Conservation (phyloP, 2,113 vertebrate species). For the Platycercus adscitus region DNA sequence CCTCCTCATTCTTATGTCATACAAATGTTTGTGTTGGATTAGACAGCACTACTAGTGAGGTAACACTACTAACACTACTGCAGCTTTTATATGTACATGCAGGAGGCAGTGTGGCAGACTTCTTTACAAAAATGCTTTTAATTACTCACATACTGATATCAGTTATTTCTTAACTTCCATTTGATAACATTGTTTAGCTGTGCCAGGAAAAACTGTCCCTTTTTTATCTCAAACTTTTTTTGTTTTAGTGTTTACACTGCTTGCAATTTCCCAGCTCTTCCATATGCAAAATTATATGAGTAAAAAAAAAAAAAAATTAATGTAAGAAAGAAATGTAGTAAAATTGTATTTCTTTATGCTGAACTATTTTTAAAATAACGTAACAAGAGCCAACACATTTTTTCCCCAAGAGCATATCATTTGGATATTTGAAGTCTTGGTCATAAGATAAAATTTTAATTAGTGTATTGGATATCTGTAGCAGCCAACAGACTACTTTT, state of each 20-base stretch:
- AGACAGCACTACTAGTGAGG: neutral
- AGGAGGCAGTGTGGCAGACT: neutral
- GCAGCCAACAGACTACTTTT: neutral
- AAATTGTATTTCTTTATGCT: neutral
- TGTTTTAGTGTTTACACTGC: conserved; percentile 6
- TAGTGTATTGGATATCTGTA: neutral
- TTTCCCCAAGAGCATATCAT: neutral
- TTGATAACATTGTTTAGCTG: conserved; percentile 47
- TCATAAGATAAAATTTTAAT: neutral
- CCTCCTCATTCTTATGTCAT: neutral
- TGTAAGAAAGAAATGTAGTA: conserved; percentile 24
- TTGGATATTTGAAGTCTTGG: neutral
- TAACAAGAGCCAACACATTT: neutral
- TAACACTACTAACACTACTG: neutral
- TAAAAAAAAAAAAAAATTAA: conserved; percentile 2
- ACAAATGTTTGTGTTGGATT: neutral
- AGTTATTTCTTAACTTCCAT: conserved; percentile 33
- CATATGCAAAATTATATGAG: neutral
- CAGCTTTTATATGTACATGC: neutral
- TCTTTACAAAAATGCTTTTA: conserved; percentile 19
- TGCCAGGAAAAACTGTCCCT: conserved; percentile 21
- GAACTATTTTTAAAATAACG: neutral
- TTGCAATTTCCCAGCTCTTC: conserved; percentile 22
- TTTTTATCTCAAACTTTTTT: conserved; percentile 15
- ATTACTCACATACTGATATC: conserved; percentile 26